A percentile compares a stretch with the other conserved stretches of the same genome.
Conservation (phyloP, 2,888 invertebrate genomes). For the Drosophila pseudotakahashii region DNA sequence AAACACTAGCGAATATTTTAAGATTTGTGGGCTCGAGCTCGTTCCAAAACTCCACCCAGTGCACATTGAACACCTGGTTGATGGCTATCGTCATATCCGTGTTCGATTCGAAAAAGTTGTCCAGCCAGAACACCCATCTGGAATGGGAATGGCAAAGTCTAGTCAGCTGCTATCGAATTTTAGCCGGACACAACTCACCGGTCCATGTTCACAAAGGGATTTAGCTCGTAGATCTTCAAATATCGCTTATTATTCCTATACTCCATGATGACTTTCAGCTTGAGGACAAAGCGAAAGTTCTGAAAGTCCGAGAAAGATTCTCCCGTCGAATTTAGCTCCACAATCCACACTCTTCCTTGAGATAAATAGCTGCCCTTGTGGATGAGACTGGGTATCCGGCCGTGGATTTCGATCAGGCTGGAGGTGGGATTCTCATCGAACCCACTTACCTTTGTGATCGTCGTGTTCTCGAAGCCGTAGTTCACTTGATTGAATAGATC, state of each 20-base stretch:
- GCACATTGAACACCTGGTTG: constrained; percentile 53
- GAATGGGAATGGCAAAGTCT: neutral
- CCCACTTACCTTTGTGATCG: constrained; percentile 55
- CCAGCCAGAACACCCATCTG: constrained; percentile 59
- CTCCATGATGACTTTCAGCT: constrained; percentile 49
- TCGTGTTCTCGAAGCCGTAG: constrained; percentile 62
- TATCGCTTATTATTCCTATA: constrained; percentile 59
- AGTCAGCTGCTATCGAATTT: neutral
- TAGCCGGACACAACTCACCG: constrained; percentile 37
- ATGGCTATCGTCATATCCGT: constrained; percentile 50
- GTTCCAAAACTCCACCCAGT: constrained; percentile 63
- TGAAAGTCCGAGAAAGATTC: constrained; percentile 51
- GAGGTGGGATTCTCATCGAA: constrained; percentile 55
- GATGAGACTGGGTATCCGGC: constrained; percentile 55
- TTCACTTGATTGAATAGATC: constrained; percentile 45
- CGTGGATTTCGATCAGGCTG: constrained; percentile 54
- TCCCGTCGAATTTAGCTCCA: constrained; percentile 36
- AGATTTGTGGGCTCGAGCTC: constrained; percentile 51
- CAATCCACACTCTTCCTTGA: constrained; percentile 15
- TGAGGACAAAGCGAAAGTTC: constrained; percentile 53
- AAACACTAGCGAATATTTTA: constrained; percentile 46
- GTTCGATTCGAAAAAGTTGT: constrained; percentile 53
- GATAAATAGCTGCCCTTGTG: constrained; percentile 47
- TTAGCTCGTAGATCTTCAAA: constrained; percentile 51
- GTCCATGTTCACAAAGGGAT: constrained; percentile 43